Evolutionary conservation across 64 coral and sea anemone species (phyloP).

Genomic region (Montipora sp.): DNA sequence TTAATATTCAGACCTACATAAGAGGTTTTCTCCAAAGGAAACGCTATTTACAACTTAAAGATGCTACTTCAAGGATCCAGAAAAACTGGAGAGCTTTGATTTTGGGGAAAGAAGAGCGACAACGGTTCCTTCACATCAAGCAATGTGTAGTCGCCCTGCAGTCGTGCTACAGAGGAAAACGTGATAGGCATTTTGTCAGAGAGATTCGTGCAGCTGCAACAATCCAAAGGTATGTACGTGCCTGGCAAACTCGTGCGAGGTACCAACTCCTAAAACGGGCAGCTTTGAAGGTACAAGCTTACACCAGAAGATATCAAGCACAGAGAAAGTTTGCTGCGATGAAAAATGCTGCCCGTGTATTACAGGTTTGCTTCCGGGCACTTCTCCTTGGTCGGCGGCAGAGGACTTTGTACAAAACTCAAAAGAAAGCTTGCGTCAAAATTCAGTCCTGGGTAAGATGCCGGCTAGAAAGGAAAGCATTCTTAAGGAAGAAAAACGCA

Average conservation of each 20-base stretch:
- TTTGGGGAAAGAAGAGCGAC: conserved; percentile 13
- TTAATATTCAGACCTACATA: conserved; percentile 48
- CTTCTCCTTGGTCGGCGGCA: conserved; percentile 27
- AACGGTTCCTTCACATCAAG: conserved; percentile 9
- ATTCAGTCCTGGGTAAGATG: conserved; percentile 75
- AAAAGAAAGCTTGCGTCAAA: conserved; percentile 50
- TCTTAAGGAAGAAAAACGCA: conserved; percentile 38
- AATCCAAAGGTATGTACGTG: conserved; percentile 57
- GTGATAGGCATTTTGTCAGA: conserved; percentile 28
- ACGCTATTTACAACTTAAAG: conserved; percentile 50
- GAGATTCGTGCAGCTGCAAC: conserved; percentile 62
- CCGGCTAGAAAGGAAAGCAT: conserved; percentile 14
- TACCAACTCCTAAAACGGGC: conserved; percentile 16
- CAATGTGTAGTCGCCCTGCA: conserved; percentile 47
- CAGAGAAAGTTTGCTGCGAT: background rate
- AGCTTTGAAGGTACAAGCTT: conserved; percentile 58
- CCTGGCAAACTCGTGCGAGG: background rate
- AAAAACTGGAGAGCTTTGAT: conserved; percentile 26
- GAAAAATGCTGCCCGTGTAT: background rate
- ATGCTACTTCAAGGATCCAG: conserved; percentile 42
- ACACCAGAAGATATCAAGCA: conserved; percentile 26
- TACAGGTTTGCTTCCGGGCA: conserved; percentile 41
- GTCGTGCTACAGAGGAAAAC: conserved; percentile 52
- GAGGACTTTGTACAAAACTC: background rate
- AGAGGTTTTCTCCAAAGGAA: conserved; percentile 23